A percentile compares a stretch with the other conserved stretches of the same genome.
Conservation (phyloP, 2,113 vertebrate genomes). For the Bubalus kerabau region DNA sequence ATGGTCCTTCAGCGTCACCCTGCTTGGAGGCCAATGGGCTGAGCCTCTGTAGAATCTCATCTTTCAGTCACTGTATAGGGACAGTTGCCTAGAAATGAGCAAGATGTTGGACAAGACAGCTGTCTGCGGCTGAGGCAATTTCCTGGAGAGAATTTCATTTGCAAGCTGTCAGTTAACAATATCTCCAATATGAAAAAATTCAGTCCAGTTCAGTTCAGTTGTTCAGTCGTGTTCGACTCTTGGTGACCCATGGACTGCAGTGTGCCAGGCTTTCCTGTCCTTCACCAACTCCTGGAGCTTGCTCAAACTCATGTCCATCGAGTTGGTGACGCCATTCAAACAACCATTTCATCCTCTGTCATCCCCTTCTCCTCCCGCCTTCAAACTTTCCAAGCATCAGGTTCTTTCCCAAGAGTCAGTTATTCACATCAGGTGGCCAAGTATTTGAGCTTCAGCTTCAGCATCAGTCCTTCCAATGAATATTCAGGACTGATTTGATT, state of each 20-base stretch:
- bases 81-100: neutral
- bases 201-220: neutral
- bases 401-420: neutral
- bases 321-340: neutral
- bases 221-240: neutral
- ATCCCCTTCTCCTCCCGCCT: neutral
- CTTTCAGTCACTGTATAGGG: neutral
- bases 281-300: neutral
- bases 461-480: neutral
- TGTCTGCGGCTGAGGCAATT: neutral
- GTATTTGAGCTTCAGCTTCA: neutral
- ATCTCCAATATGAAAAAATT: neutral
- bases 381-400: neutral
- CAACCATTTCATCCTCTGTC: neutral
- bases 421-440: neutral
- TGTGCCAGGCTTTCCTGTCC: neutral
- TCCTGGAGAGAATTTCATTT: neutral
- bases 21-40: neutral
- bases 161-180: neutral
- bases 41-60: accelerated
- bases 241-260: neutral
- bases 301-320: neutral
- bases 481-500: neutral
- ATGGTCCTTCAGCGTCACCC: neutral
- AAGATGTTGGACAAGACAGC: neutral